These are phyloP conservation scores for Zaprionus nigranus DNA, from an alignment of 1,140 invertebrate species.

Conservation along the genomic window DNA sequence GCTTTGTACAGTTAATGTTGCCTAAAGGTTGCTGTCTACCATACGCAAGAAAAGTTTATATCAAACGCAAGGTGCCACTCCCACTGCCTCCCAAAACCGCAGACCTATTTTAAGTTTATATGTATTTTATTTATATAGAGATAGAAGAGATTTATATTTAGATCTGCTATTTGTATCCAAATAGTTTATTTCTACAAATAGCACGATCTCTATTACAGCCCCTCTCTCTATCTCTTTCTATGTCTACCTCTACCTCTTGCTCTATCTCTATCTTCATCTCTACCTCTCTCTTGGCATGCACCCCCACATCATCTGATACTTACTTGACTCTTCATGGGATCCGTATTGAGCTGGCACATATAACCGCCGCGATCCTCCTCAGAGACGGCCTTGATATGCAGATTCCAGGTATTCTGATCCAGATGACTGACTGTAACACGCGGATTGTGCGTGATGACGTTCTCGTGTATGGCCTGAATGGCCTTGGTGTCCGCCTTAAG, in stretches of 20 bases:
- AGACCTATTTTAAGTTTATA: no score
- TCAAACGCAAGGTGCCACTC: neutral
- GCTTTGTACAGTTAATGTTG: neutral
- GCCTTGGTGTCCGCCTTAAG: conserved; percentile 94
- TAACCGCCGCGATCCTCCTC: conserved; percentile 92
- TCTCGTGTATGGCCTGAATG: conserved; percentile 94
- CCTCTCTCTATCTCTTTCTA: no score
- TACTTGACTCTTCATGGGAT: conserved; percentile 94
- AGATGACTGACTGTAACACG: conserved; percentile 91
- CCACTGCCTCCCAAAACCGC: neutral
- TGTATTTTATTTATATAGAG: no score
- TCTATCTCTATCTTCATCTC: neutral
- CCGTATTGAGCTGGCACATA: conserved; percentile 91
- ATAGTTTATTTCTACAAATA: no score
- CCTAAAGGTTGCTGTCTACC: neutral
- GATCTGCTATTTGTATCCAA: no score
- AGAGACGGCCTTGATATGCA: conserved; percentile 92
- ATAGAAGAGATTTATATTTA: no score
- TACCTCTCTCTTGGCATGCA: neutral
- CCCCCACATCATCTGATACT: conserved; percentile 46
- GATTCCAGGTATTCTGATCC: conserved; percentile 92
- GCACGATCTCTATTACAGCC: no score
- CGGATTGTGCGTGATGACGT: conserved; percentile 95
- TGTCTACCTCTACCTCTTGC: no score
- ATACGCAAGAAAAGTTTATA: neutral